Base-by-base conservation (phyloP, 2,797 vertebrate species). In the Trematomus bernacchii region DNA sequence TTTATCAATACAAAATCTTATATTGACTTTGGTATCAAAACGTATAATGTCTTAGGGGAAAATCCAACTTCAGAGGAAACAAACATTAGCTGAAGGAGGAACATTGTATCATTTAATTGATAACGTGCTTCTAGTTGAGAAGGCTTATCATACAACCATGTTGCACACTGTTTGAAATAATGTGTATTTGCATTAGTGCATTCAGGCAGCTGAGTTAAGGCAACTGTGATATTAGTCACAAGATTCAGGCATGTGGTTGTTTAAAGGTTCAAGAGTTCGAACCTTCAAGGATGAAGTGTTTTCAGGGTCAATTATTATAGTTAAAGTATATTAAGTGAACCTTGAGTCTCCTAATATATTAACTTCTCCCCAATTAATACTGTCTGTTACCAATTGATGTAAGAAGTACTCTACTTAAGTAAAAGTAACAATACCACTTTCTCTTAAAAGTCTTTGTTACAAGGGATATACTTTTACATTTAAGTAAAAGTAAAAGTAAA, bases 131-230 rank as follows among this genome's bases (percentile, higher is more conserved):
- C 46, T 15, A 70, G 61, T 19, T 43, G 27, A 57, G 33, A 40
- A 3, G 27, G 52, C 64, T 77, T 62, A 78, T 83, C 63, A 52
- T 42, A 50, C 33, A 18, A 15, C 37, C 13, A 4, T 7, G 51
- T 63, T 73, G 67, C 63, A 66, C 51, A 74, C 18, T 23, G 60
- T 81, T 78, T 83, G n/a, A 68, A 73, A 19, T 75, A 62, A 75
- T 84, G 72, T 84, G 73, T 51, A 77, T 74, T 50, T 80, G 69
- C 75, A 47, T 79, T 73, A 75, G 44, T 84, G 78, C 65, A 18
- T 84, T 62, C 21, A 40, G 44, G 61, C 75, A 77, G 61, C 76
- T 37, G 53, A 62, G 59, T 54, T 61, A 76, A 81, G 54, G 66
- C 55, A 68, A 44, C 74, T 66, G 33, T 53, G 57, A 65, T 60